Evolutionary conservation across 2,888 invertebrate species (phyloP).

Genomic region (Hemithea aestivaria): DNA sequence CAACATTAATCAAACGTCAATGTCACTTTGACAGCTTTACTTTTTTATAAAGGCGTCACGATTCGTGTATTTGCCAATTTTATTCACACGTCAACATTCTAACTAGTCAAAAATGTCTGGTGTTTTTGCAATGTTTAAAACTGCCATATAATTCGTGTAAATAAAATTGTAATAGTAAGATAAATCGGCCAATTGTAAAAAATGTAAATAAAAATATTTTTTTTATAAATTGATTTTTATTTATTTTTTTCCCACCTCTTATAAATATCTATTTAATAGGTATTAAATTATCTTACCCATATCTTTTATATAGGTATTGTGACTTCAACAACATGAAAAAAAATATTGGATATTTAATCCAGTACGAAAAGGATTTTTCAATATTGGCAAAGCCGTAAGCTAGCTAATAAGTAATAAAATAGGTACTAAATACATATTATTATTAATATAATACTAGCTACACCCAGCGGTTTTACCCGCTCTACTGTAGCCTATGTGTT

Average conservation of each 20-base stretch:
- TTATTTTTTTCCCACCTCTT: background rate
- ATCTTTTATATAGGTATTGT: no score
- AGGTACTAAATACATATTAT: no score
- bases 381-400: no score
- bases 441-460: no score
- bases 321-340: no score
- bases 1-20: slow-evolving; percentile 16
- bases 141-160: slow-evolving; percentile 11
- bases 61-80: background rate
- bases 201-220: slow-evolving; percentile 41
- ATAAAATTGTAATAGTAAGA: background rate
- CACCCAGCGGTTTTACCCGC: no score
- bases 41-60: slow-evolving; percentile 1
- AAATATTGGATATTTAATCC: no score
- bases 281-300: no score
- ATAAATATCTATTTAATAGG: no score
- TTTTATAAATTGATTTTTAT: slow-evolving; percentile 11
- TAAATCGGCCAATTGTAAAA: slow-evolving; percentile 23
- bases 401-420: no score
- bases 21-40: slow-evolving; percentile 17
- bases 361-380: no score
- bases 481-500: no score
- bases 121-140: background rate
- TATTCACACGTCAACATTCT: slow-evolving; percentile 2
- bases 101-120: slow-evolving; percentile 13